Evolutionary conservation across 2,113 vertebrate genomes (phyloP), one percentile per base, ranked within the genome.

Genomic region (Rhabdornis inornatus): DNA sequence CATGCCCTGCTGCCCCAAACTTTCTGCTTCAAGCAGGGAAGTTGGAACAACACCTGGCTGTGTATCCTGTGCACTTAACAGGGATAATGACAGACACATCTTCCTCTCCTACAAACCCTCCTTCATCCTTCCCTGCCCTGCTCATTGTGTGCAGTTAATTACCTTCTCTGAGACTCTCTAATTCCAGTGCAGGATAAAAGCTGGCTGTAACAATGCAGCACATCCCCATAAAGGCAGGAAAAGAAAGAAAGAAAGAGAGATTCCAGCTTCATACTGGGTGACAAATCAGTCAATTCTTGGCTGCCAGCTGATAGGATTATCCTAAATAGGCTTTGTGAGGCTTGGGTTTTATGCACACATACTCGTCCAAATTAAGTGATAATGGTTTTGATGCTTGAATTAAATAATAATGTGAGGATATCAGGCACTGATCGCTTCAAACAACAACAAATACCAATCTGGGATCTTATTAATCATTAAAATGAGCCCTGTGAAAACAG

Each of bases 331-430:
- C 60, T 94, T 94, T 89, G 59, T 1, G 4, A 90, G 83, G 39
- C 85, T 87, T 69, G 61, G 31, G 71, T 66, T 92, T 92, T 79
- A 89, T 85, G 78, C 77, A 76, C 52, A 76, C 24, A 49, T 61
- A 47, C 85, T 89, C 8, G 0, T 75, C 72, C 88, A 87, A 94
- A 94, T 97, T 53, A 93, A 96, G 84, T 91, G 78, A 89, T 96
- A 90, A 94, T 81, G 63, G 60, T 95, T 89, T 90, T 94, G 88
- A 82, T 82, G 82, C 35, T 86, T 71, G 86, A 95, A 94, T 95
- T 74, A 85, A 96, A 91, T 89, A 92, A 80, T 81, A 65, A 89
- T 91, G 74, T 68, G 61, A 49, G 45, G 40, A 68, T 94, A 95
- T 69, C 83, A 83, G 60, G 75, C 84, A 77, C 78, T 20, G 6